Conservation (phyloP, 2,797 vertebrate species). For the Hydrophis major region DNA sequence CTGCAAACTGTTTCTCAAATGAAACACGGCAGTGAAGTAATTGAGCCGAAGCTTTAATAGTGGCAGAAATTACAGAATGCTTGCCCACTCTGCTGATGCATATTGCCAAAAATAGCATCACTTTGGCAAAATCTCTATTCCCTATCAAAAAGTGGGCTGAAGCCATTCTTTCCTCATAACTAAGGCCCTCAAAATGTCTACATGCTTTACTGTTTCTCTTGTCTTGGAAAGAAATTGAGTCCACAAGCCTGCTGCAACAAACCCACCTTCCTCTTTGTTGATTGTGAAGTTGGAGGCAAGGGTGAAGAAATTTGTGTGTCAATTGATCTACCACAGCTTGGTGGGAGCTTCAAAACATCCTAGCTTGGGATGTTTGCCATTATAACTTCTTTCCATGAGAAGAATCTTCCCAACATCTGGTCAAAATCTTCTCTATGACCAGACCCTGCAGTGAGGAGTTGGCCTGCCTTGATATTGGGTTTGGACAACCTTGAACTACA, state of each 20-base stretch:
- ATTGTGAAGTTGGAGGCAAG: not conserved
- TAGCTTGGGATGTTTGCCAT: not conserved
- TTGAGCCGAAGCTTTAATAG: not conserved
- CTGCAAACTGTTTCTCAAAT: not conserved
- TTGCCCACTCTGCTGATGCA: not conserved
- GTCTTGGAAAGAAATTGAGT: not conserved
- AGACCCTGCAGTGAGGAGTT: not conserved
- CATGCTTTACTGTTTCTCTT: not conserved
- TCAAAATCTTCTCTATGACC: not conserved
- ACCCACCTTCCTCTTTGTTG: too few species aligned
- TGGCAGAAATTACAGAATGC: not conserved
- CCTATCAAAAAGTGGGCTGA: not conserved
- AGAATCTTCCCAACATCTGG: not conserved
- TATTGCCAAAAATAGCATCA: constrained; percentile 8
- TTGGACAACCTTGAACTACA: too few species aligned
- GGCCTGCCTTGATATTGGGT: not conserved
- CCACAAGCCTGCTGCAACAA: not conserved
- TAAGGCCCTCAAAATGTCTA: not conserved
- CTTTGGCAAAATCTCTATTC: not conserved
- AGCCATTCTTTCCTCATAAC: not conserved
- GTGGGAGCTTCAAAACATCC: not conserved
- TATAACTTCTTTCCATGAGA: not conserved
- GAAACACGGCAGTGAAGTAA: not conserved
- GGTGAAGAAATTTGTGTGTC: not conserved
- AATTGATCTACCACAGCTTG: not conserved